phyloP scores from a whole-genome alignment of 2,113 vertebrate genomes.

The Cochlearius cochlearius region DNA sequence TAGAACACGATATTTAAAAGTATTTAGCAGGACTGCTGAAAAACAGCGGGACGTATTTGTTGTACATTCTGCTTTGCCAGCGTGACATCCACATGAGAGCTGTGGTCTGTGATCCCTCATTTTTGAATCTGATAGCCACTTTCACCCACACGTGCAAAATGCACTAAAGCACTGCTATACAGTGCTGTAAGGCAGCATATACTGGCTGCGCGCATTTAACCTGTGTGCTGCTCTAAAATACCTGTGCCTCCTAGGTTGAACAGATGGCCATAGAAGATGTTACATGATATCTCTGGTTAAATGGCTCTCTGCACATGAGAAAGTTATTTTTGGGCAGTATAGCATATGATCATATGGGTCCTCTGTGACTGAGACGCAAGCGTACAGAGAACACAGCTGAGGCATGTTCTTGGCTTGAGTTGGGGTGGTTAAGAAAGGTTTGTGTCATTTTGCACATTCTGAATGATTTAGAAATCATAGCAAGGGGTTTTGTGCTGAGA shows the following conservation, averaged over 20 bases:
- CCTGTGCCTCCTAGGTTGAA: slow-evolving; percentile 2
- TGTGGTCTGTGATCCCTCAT: accelerated
- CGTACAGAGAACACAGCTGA: background rate
- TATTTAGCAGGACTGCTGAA: background rate
- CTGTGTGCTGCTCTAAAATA: slow-evolving; percentile 10
- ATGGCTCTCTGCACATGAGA: background rate
- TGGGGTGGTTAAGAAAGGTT: background rate
- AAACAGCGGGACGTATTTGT: background rate
- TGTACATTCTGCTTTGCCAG: background rate
- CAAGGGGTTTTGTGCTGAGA: background rate
- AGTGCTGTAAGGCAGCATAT: background rate
- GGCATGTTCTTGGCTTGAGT: background rate
- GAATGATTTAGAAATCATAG: background rate
- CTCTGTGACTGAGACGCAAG: background rate
- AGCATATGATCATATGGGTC: slow-evolving; percentile 29
- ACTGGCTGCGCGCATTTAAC: background rate
- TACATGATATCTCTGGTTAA: background rate
- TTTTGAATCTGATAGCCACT: background rate
- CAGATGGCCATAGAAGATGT: slow-evolving; percentile 24
- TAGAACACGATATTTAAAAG: background rate
- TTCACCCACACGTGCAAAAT: background rate
- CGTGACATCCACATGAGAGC: background rate
- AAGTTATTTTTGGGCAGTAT: slow-evolving; percentile 22
- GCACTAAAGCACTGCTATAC: background rate
- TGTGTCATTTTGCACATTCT: background rate